Percentiles rank a stretch among this genome's conserved stretches.
phyloP scores from a whole-genome alignment of 1,140 invertebrate species.

The Wasmannia auropunctata region DNA sequence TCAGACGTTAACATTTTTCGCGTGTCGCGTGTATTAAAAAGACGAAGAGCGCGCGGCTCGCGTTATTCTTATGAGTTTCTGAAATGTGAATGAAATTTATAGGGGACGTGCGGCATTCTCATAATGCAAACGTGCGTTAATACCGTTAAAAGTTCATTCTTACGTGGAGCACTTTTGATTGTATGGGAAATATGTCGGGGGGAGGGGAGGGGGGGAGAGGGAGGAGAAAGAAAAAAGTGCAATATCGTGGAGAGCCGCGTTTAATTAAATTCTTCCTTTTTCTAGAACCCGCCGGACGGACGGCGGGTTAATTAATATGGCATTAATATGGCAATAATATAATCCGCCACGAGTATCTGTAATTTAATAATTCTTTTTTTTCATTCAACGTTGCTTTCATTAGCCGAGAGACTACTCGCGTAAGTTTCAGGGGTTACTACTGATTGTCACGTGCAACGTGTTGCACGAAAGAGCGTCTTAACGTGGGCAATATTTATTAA shows the following conservation, averaged over 20 bases:
- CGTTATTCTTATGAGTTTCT: conserved; percentile 29
- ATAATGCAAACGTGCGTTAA: conserved; percentile 33
- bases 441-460: background rate
- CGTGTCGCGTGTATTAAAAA: background rate
- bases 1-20: conserved; percentile 35
- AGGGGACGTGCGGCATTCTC: conserved; percentile 14
- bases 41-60: background rate
- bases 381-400: background rate
- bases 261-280: conserved; percentile 21
- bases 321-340: conserved; percentile 7
- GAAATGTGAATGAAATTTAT: conserved; percentile 37
- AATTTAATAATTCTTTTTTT: background rate
- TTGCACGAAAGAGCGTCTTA: background rate
- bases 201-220: too few relatives aligned
- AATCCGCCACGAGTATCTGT: background rate
- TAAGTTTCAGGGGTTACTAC: conserved; percentile 3
- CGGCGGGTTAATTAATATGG: conserved; percentile 16
- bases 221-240: too few relatives aligned
- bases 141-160: conserved; percentile 17
- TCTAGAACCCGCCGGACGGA: too few relatives aligned
- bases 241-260: background rate
- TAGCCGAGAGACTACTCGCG: background rate
- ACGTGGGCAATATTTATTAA: background rate
- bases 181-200: background rate
- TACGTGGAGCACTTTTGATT: background rate